These are phyloP conservation scores for Hylaeus volcanicus DNA, from an alignment of 1,140 invertebrate species.

Conservation along the genomic window DNA sequence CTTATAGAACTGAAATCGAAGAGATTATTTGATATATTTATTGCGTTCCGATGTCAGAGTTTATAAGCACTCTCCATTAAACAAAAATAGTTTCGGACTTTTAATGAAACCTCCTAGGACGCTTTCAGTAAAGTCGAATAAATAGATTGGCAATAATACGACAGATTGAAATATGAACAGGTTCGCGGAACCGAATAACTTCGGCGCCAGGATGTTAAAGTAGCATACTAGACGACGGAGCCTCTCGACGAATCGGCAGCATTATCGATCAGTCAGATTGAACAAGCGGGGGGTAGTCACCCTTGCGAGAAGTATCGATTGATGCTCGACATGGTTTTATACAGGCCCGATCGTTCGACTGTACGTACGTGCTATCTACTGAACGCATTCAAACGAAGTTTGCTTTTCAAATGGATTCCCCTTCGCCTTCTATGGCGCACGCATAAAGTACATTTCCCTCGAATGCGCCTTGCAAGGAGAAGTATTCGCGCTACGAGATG, in stretches of 20 bases:
- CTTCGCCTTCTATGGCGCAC: not conserved
- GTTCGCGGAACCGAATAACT: too few relatives aligned
- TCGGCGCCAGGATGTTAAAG: too few relatives aligned
- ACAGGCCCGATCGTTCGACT: not conserved
- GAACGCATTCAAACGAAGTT: slow-evolving; percentile 47
- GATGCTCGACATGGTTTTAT: slow-evolving; percentile 23
- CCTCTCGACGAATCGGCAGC: not conserved
- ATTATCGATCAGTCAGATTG: slow-evolving; percentile 6
- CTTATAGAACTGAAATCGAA: too few relatives aligned
- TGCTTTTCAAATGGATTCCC: slow-evolving; percentile 44
- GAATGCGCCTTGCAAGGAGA: slow-evolving; percentile 22
- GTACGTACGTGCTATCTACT: slow-evolving; percentile 29
- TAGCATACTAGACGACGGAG: not conserved
- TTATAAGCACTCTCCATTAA: too few relatives aligned
- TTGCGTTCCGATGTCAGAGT: too few relatives aligned
- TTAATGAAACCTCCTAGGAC: too few relatives aligned
- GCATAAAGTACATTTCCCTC: slow-evolving; percentile 30
- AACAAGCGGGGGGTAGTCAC: not conserved
- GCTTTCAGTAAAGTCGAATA: too few relatives aligned
- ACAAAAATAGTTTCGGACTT: too few relatives aligned
- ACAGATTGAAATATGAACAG: too few relatives aligned
- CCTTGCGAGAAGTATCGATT: slow-evolving; percentile 8
- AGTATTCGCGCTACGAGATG: slow-evolving; percentile 32
- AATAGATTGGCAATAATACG: too few relatives aligned
- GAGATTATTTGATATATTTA: too few relatives aligned